Conservation (phyloP, 2,888 invertebrate genomes). For the Lasioglossum malachurum region DNA sequence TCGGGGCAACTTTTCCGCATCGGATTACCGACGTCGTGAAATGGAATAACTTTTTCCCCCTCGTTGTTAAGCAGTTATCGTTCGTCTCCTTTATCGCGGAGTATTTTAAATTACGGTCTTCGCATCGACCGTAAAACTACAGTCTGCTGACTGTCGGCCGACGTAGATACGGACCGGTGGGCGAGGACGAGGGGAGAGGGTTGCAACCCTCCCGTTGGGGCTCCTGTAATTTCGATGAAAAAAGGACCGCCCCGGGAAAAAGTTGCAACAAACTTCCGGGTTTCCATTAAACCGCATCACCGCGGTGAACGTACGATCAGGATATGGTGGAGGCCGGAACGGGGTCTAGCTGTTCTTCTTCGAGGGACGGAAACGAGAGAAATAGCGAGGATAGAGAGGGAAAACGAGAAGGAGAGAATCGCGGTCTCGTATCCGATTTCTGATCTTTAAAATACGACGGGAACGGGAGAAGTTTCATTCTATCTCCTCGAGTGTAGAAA, state of each 20-base stretch:
- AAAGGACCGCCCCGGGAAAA: constrained; percentile 20
- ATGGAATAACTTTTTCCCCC: constrained; percentile 50
- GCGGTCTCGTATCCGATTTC: not conserved
- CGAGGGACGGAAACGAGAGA: not conserved
- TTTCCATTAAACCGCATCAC: constrained; percentile 47
- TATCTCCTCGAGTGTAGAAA: constrained; percentile 1
- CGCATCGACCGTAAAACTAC: constrained; percentile 62
- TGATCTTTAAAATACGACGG: constrained; percentile 3
- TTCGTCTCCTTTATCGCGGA: constrained; percentile 60
- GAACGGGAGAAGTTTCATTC: constrained; percentile 5
- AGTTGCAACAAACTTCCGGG: constrained; percentile 53
- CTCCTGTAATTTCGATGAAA: constrained; percentile 51
- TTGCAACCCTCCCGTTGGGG: constrained; percentile 12
- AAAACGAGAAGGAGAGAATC: not conserved
- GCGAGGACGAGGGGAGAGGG: not conserved
- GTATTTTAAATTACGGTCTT: constrained; percentile 62
- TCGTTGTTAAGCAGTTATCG: constrained; percentile 59
- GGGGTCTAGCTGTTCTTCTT: not conserved
- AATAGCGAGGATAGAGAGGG: not conserved
- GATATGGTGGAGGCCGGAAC: not conserved
- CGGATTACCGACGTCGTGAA: constrained; percentile 57
- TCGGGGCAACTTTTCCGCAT: constrained; percentile 43
- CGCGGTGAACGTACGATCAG: constrained; percentile 14
- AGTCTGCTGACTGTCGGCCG: constrained; percentile 39
- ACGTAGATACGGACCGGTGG: not conserved